A percentile compares a stretch with the other conserved stretches of the same genome.
phyloP scores from a whole-genome alignment of 1,140 invertebrate genomes.

The Drosophila lowei region DNA sequence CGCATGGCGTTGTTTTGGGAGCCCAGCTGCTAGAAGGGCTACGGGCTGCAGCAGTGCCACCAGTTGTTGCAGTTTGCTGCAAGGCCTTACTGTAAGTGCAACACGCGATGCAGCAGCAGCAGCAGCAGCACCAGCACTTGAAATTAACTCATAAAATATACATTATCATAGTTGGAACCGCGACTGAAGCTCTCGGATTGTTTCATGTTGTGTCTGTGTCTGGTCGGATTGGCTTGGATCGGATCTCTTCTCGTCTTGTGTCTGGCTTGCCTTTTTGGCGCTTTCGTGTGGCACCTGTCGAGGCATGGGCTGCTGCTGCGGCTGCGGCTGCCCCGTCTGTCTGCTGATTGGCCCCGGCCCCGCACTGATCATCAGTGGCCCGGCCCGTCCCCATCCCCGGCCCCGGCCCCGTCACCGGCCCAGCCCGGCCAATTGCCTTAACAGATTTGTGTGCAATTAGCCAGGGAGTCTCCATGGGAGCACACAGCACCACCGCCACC shows the following conservation, averaged over 20 bases:
- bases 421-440: slow-evolving; percentile 62
- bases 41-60: neutral
- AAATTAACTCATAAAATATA: slow-evolving; percentile 82
- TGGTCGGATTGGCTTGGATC: slow-evolving; percentile 28
- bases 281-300: slow-evolving; percentile 75
- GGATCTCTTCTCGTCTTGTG: slow-evolving; percentile 10
- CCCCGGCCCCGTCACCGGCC: slow-evolving; percentile 19
- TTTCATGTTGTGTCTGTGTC: slow-evolving; percentile 30
- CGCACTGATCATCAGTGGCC: slow-evolving; percentile 49
- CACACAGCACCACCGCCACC: slow-evolving; percentile 1
- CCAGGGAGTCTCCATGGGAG: slow-evolving; percentile 57
- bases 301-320: slow-evolving; percentile 16
- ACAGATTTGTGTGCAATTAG: slow-evolving; percentile 80
- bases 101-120: slow-evolving; percentile 55
- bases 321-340: neutral
- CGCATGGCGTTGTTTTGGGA: slow-evolving; percentile 40
- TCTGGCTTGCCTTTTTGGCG: slow-evolving; percentile 74
- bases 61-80: neutral
- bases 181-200: slow-evolving; percentile 27
- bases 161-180: slow-evolving; percentile 74
- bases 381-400: slow-evolving; percentile 16
- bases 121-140: slow-evolving; percentile 43
- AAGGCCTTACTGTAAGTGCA: slow-evolving; percentile 60
- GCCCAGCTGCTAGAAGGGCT: slow-evolving; percentile 2
- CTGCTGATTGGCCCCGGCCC: slow-evolving; percentile 58